Evolutionary conservation across 2,797 vertebrate species (phyloP).

Genomic region (Rhinichthys osculus): DNA sequence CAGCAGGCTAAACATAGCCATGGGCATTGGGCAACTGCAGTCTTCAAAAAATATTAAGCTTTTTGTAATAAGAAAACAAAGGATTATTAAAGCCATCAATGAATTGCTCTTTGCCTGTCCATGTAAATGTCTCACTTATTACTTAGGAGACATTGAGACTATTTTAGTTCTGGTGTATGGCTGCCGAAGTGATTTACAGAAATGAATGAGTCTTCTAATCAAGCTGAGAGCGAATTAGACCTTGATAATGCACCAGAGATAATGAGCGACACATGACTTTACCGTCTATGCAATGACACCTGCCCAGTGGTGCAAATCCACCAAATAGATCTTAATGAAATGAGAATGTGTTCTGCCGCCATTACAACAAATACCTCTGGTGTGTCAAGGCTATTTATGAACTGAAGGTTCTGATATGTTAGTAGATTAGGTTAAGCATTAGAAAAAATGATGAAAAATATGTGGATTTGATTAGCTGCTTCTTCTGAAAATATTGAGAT

Average conservation of each 20-base stretch:
- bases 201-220: conserved; percentile 59
- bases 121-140: conserved; percentile 42
- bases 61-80: conserved; percentile 2
- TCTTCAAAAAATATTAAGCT: conserved; percentile 1
- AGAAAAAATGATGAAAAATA: conserved; percentile 16
- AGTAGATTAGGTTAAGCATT: background rate
- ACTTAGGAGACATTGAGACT: conserved; percentile 44
- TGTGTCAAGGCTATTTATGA: conserved; percentile 22
- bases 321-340: conserved; percentile 53
- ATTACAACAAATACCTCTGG: conserved; percentile 44
- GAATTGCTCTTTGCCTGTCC: conserved; percentile 37
- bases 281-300: conserved; percentile 47
- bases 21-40: background rate
- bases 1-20: background rate
- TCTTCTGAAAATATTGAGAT: conserved; percentile 10
- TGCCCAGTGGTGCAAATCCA: conserved; percentile 44
- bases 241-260: conserved; percentile 56
- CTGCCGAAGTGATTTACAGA: conserved; percentile 57
- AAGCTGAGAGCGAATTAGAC: conserved; percentile 57
- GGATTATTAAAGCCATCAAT: conserved; percentile 13
- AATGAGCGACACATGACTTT: conserved; percentile 55
- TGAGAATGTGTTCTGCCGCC: conserved; percentile 45
- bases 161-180: conserved; percentile 47
- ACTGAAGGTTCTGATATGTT: background rate
- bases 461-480: conserved; percentile 11